A percentile compares a stretch with the other conserved stretches of the same genome.
Evolutionary conservation across 2,113 vertebrate genomes (phyloP).

Genomic region (Otolemur garnettii): DNA sequence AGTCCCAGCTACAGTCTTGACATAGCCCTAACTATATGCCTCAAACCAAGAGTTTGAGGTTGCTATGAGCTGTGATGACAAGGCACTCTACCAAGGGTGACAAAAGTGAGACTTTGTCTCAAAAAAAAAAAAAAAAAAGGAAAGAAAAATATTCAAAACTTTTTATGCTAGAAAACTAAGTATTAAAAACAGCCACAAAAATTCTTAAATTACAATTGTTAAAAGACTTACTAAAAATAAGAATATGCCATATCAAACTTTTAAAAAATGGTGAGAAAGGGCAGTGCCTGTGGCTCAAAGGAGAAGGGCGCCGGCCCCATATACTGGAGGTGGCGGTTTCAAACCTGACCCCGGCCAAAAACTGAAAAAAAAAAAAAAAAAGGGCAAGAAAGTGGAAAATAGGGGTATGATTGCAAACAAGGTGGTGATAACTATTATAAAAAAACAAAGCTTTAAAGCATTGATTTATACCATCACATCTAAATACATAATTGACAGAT

Average conservation of each 20-base stretch:
- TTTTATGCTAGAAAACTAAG: neutral
- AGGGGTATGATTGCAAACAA: neutral
- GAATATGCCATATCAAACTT: neutral
- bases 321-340: no score
- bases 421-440: neutral
- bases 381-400: neutral
- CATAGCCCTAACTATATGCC: no score
- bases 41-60: no score
- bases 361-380: neutral
- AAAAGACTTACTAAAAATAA: slow-evolving; percentile 9
- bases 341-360: no score
- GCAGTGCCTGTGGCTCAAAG: no score
- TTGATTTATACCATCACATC: neutral
- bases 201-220: neutral
- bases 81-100: no score
- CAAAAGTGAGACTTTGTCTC: no score
- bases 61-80: no score
- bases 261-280: neutral
- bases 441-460: slow-evolving; percentile 19
- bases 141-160: slow-evolving; percentile 24
- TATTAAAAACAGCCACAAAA: slow-evolving; percentile 4
- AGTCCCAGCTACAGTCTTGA: no score
- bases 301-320: no score
- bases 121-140: no score
- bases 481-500: neutral